Percentiles rank a stretch among this genome's conserved stretches.
Conservation (phyloP, 2,797 vertebrate genomes). For the Okamejei kenojei region DNA sequence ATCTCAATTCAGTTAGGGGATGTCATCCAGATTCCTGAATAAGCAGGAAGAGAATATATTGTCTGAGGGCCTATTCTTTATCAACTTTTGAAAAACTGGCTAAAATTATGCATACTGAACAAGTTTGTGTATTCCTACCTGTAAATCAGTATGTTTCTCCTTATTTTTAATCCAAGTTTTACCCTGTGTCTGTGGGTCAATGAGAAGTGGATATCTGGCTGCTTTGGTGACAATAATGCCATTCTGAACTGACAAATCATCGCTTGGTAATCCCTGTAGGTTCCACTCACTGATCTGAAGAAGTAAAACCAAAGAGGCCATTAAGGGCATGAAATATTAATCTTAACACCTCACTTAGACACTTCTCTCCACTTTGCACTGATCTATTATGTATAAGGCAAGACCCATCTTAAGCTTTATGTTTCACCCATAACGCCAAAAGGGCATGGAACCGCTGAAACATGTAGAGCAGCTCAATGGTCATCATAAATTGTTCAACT, state of each 20-base stretch:
- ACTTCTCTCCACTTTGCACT: not conserved
- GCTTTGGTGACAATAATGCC: slow-evolving; percentile 66
- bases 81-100: not conserved
- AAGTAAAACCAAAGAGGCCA: not conserved
- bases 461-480: not conserved
- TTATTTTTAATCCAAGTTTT: slow-evolving; percentile 65
- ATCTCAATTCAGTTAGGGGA: not conserved
- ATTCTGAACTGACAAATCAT: slow-evolving; percentile 65
- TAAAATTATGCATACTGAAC: not conserved
- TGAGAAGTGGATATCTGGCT: slow-evolving; percentile 61
- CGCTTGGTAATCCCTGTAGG: slow-evolving; percentile 63
- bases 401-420: not conserved
- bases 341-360: not conserved
- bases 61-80: not conserved
- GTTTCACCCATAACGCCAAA: no score
- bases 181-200: slow-evolving; percentile 65
- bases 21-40: not conserved
- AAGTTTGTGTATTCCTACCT: slow-evolving; percentile 47
- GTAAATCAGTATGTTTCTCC: slow-evolving; percentile 60
- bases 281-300: slow-evolving; percentile 62
- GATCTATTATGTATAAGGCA: not conserved
- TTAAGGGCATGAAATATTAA: not conserved
- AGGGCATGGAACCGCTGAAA: not conserved
- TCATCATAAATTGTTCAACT: not conserved
- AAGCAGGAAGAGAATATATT: not conserved